These are phyloP conservation scores for Catostylus mosaicus DNA, from an alignment of 30 jellyfish, hydroid and myxozoan species.

Conservation along the genomic window DNA sequence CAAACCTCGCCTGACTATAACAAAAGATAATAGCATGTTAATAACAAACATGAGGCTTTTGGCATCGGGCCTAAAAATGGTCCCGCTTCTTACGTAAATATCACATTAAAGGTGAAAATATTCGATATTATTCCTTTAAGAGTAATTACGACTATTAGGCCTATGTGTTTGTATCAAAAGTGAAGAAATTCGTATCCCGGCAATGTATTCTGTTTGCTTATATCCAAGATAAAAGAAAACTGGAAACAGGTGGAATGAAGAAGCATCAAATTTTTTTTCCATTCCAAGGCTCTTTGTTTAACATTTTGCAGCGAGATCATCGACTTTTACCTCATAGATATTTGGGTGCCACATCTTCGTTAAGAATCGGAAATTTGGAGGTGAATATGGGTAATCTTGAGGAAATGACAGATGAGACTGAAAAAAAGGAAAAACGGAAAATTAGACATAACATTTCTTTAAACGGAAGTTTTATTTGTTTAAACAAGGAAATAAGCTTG, in stretches of 20 bases:
- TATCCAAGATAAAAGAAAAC: not conserved
- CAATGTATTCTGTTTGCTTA: no score
- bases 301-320: no score
- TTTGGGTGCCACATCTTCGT: conserved; percentile 98
- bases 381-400: conserved; percentile 95
- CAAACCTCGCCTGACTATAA: conserved; percentile 96
- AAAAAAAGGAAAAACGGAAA: not conserved
- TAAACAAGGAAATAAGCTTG: no score
- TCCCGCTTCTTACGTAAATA: not conserved
- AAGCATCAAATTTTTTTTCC: not conserved
- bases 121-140: no score
- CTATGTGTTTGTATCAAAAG: no score
- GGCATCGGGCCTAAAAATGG: not conserved
- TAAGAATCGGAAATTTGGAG: conserved; percentile 87
- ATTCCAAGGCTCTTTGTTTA: not conserved
- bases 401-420: conserved; percentile 95
- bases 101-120: no score
- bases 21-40: conserved; percentile 12
- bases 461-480: no score
- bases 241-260: not conserved
- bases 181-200: no score
- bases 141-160: no score
- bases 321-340: conserved; percentile 96
- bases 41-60: not conserved
- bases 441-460: not conserved